Evolutionary conservation across 2,888 invertebrate genomes (phyloP), one percentile per base, ranked within the genome.

Genomic region (Amphipyra tragopoginis): DNA sequence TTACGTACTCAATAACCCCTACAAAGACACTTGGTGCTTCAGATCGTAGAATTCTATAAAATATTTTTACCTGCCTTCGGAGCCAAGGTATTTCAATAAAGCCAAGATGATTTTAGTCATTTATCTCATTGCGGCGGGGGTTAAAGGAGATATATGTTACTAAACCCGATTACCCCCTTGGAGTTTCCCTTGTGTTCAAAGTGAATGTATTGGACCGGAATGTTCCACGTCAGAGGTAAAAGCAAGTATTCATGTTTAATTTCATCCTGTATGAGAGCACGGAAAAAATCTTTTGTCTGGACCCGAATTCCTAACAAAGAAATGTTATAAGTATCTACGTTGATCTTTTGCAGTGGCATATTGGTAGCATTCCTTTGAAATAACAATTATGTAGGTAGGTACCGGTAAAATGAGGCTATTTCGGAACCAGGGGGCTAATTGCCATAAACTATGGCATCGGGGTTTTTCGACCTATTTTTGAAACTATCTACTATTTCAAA

Each of bases 241-340:
- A 89, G 92, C 90, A 93, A 90, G 93, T 92, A 93, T 93, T 93
- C 92, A 93, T 93, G 92, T 93, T 92, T 92, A 93, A 94, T 93
- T 93, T 93, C 90, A 86, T 86, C 88, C 84, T 80, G 73, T 85
- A 88, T 86, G 79, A 88, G 87, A 85, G 85, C 82, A 84, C 84
- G 82, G 84, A 88, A 91, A 90, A 92, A 92, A 80, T 87, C 86
- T 91, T 90, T 91, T 88, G 85, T 88, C 88, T 88, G 87, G 84
- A 89, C 90, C 88, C 85, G 66, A 89, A 92, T 93, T 91, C 90
- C 82, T 86, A 66, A 79, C 72, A 80, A 86, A 86, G 78, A 87
- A 85, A 81, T 51, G 63, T 78, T 38, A 55, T 57, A 63, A 68
- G 60, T 74, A 62, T 13, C 38, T 39, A 33, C 42, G 52, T 72